A percentile compares a stretch with the other conserved stretches of the same genome.
Evolutionary conservation across 2,797 vertebrate species (phyloP).

Genomic region (Melanotaenia boesemani): DNA sequence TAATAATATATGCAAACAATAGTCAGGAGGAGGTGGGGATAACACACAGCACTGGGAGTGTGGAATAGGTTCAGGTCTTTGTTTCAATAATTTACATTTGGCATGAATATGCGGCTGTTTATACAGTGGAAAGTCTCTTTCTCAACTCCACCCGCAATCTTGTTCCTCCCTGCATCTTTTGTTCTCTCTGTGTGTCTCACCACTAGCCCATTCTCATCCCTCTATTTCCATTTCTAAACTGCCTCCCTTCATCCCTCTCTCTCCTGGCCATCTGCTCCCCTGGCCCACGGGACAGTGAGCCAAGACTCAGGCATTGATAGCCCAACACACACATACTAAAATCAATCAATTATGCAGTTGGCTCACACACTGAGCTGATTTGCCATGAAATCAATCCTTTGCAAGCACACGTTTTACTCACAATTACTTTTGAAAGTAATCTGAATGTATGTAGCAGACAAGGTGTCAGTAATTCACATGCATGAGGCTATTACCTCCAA

Average conservation of each 20-base stretch:
- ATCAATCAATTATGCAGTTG: slow-evolving; percentile 75
- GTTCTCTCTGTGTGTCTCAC: slow-evolving; percentile 71
- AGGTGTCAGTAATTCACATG: slow-evolving; percentile 34
- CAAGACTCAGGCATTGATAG: slow-evolving; percentile 71
- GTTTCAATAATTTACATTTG: slow-evolving; percentile 27
- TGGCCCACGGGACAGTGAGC: slow-evolving; percentile 83
- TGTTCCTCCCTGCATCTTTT: slow-evolving; percentile 71
- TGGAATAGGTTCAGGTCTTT: slow-evolving; percentile 38
- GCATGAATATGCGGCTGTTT: slow-evolving; percentile 41
- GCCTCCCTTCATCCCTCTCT: slow-evolving; percentile 79
- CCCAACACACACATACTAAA: slow-evolving; percentile 51
- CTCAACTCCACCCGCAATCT: slow-evolving; percentile 59
- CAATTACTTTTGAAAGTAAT: slow-evolving; percentile 6
- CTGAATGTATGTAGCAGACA: neutral
- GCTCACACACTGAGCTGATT: slow-evolving; percentile 43
- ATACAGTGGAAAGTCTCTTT: slow-evolving; percentile 44
- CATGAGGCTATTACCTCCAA: slow-evolving; percentile 34
- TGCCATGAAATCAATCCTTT: slow-evolving; percentile 44
- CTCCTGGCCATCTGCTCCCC: slow-evolving; percentile 86
- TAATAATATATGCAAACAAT: slow-evolving; percentile 75
- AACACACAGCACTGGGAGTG: slow-evolving; percentile 11
- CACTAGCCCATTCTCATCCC: slow-evolving; percentile 77
- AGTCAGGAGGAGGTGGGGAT: slow-evolving; percentile 19
- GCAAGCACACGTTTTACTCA: slow-evolving; percentile 26
- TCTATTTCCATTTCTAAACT: slow-evolving; percentile 83